Evolutionary conservation across 2,797 vertebrate species (phyloP).

Genomic region (Anguilla marmorata): DNA sequence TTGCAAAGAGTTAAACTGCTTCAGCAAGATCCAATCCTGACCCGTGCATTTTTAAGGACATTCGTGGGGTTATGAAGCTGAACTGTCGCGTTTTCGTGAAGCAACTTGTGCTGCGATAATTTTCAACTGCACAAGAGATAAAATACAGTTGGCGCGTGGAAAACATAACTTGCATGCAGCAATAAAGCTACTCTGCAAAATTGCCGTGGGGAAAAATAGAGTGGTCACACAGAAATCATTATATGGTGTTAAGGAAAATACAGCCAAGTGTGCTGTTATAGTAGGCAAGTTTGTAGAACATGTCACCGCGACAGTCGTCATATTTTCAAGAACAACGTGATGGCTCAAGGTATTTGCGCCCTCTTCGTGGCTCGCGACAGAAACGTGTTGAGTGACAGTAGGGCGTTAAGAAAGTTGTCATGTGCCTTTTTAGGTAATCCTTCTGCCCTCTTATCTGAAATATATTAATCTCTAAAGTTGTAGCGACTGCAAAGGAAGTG

Average conservation of each 20-base stretch:
- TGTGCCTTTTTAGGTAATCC: background rate
- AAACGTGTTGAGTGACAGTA: background rate
- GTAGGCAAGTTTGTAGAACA: background rate
- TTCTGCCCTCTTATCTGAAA: background rate
- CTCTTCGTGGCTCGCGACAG: background rate
- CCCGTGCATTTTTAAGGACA: conserved; percentile 57
- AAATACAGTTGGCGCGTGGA: background rate
- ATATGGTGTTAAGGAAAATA: background rate
- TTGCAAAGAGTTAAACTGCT: conserved; percentile 75
- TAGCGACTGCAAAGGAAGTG: background rate
- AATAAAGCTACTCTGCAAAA: background rate
- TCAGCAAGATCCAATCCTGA: conserved; percentile 65
- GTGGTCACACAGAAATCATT: background rate
- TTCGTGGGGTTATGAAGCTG: conserved; percentile 41
- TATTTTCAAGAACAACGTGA: background rate
- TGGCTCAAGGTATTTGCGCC: background rate
- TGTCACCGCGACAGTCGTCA: background rate
- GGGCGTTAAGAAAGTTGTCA: background rate
- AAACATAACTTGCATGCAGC: background rate
- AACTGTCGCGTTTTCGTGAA: conserved; percentile 6
- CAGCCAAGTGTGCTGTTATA: background rate
- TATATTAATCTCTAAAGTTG: background rate
- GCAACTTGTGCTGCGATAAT: background rate
- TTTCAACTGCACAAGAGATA: background rate
- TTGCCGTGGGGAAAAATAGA: background rate